phyloP scores from a whole-genome alignment of 2,113 vertebrate species.

The Onychorhynchus coronatus region DNA sequence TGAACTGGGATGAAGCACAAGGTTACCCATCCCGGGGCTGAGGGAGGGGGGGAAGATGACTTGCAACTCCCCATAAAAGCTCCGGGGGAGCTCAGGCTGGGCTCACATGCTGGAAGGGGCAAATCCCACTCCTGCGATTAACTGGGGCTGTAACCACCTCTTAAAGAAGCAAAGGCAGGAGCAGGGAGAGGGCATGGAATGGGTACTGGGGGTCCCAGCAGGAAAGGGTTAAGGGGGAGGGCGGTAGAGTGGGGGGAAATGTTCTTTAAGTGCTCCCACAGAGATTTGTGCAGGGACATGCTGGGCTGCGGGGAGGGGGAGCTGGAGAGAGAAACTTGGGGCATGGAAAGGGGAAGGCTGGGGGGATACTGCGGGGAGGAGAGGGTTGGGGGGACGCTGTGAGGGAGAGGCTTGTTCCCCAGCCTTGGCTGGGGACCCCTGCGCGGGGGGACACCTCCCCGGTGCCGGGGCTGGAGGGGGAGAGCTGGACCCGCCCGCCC shows the following conservation, averaged over 20 bases:
- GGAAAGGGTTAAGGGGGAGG: neutral
- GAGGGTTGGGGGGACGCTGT: neutral
- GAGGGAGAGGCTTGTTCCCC: neutral
- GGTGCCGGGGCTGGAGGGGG: neutral
- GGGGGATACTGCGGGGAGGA: no score
- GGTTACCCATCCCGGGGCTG: rapidly evolving
- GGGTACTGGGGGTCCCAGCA: neutral
- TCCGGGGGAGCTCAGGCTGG: neutral
- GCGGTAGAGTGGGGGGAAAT: neutral
- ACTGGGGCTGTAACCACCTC: neutral
- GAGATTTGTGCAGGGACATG: no score
- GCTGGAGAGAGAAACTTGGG: neutral
- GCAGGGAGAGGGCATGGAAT: no score
- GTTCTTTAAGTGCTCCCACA: neutral
- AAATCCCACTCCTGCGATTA: neutral
- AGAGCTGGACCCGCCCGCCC: neutral
- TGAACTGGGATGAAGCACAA: neutral
- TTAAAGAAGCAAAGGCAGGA: no score
- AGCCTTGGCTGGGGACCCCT: neutral
- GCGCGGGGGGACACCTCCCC: neutral
- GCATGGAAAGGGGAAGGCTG: no score
- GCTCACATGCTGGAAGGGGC: neutral
- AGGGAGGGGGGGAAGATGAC: no score
- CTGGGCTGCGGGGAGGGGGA: neutral
- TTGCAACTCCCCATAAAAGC: rapidly evolving